These are phyloP conservation scores for Dinothrombium tinctorium DNA, from an alignment of 1,140 invertebrate species.

Conservation along the genomic window DNA sequence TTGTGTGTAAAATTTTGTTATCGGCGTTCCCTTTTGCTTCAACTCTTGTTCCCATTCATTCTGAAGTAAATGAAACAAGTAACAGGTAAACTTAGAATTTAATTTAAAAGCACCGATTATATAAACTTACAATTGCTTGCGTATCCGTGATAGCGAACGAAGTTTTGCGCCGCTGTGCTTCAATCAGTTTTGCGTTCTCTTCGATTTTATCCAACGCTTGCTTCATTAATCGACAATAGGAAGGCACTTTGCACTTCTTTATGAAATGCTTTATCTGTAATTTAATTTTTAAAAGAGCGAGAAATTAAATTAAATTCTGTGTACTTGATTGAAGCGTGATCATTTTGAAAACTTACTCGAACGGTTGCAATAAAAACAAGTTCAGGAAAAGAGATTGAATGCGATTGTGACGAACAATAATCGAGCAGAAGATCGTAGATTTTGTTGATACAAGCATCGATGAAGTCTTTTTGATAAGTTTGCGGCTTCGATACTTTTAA, in stretches of 20 bases:
- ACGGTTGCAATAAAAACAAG: conserved; percentile 43
- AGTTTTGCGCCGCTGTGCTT: conserved; percentile 40
- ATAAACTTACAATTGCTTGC: conserved; percentile 23
- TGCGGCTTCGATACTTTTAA: conserved; percentile 61
- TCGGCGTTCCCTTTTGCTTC: conserved; percentile 39
- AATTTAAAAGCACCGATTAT: background rate
- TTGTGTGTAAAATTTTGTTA: conserved; percentile 40
- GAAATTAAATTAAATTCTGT: background rate
- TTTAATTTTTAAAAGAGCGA: background rate
- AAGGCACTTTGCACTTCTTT: conserved; percentile 50
- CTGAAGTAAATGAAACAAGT: too few relatives aligned
- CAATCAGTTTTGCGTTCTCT: conserved; percentile 36
- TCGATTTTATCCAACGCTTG: conserved; percentile 27
- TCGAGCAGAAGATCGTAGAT: conserved; percentile 50
- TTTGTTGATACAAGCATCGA: conserved; percentile 56
- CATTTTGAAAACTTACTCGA: conserved; percentile 34
- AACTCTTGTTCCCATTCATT: conserved; percentile 48
- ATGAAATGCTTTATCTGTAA: conserved; percentile 32
- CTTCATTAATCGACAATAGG: conserved; percentile 45
- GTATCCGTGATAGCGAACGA: conserved; percentile 41
- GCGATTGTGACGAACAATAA: conserved; percentile 43
- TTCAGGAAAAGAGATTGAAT: conserved; percentile 60
- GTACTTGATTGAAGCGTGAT: conserved; percentile 3
- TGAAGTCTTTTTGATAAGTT: conserved; percentile 57
- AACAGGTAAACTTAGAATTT: background rate